These are phyloP conservation scores for Xiphydria camelus DNA, from an alignment of 2,888 invertebrate species.

Conservation along the genomic window DNA sequence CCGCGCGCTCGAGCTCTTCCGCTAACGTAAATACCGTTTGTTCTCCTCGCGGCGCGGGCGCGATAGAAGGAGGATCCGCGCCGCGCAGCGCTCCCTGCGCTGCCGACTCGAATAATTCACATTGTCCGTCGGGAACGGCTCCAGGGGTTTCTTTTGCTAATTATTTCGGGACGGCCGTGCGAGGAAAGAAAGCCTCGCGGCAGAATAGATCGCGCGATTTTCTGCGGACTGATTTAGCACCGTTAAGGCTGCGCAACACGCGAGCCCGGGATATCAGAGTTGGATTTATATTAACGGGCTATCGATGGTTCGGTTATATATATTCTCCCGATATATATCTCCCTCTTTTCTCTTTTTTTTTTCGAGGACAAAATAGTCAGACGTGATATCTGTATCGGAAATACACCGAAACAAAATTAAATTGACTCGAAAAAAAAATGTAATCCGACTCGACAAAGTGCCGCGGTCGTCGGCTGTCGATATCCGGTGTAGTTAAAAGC, in stretches of 20 bases:
- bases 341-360: too few species aligned
- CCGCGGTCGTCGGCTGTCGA: too few species aligned
- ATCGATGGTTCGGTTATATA: neutral
- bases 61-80: conserved; percentile 22
- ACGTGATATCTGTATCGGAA: too few species aligned
- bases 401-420: too few species aligned
- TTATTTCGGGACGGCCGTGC: conserved; percentile 53
- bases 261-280: too few species aligned
- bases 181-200: conserved; percentile 54
- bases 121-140: conserved; percentile 57
- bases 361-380: too few species aligned
- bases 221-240: conserved; percentile 53
- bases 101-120: conserved; percentile 58
- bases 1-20: conserved; percentile 10
- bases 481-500: too few species aligned
- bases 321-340: too few species aligned
- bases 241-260: neutral
- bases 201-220: conserved; percentile 55
- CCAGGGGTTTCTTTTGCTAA: conserved; percentile 55
- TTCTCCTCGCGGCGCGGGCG: conserved; percentile 14
- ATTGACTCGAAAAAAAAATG: too few species aligned
- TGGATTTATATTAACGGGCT: too few species aligned
- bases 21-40: conserved; percentile 9
- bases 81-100: conserved; percentile 25
- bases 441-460: too few species aligned